phyloP scores from a whole-genome alignment of 2,888 invertebrate species.

The Meiosimyza decipiens region DNA sequence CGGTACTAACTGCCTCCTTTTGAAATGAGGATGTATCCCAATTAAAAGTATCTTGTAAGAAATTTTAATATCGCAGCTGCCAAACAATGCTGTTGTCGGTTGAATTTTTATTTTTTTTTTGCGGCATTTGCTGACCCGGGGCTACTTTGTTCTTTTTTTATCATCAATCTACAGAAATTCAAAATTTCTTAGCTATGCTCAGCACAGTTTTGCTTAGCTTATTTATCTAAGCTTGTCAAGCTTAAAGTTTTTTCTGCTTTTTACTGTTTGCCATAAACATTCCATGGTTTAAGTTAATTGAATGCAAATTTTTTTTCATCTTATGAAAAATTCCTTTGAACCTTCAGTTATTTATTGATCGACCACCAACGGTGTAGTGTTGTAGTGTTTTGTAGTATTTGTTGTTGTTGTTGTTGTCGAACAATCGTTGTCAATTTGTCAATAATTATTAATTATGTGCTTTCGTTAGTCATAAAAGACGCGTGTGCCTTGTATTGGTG shows the following conservation, averaged over 20 bases:
- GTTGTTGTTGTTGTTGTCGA: background rate
- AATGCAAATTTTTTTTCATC: background rate
- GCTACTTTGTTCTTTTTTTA: background rate
- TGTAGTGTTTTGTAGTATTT: background rate
- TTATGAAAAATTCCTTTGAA: background rate
- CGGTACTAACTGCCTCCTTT: background rate
- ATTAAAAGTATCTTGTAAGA: background rate
- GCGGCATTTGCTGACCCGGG: background rate
- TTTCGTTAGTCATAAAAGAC: conserved; percentile 23
- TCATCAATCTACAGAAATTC: too few species aligned
- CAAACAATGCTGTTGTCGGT: background rate
- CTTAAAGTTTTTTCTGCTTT: background rate
- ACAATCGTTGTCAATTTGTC: conserved; percentile 12
- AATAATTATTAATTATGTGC: conserved; percentile 19
- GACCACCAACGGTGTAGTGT: conserved; percentile 19
- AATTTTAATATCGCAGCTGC: background rate
- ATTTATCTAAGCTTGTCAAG: too few species aligned
- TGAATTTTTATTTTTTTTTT: background rate
- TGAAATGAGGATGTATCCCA: background rate
- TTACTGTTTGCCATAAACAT: conserved; percentile 9
- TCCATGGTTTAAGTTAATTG: conserved; percentile 10
- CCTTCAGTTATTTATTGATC: background rate
- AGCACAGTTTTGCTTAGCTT: too few species aligned
- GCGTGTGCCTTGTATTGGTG: background rate
- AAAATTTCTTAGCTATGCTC: too few species aligned